These are phyloP conservation scores for Xylota sylvarum DNA, from an alignment of 2,888 invertebrate genomes.

Conservation along the genomic window DNA sequence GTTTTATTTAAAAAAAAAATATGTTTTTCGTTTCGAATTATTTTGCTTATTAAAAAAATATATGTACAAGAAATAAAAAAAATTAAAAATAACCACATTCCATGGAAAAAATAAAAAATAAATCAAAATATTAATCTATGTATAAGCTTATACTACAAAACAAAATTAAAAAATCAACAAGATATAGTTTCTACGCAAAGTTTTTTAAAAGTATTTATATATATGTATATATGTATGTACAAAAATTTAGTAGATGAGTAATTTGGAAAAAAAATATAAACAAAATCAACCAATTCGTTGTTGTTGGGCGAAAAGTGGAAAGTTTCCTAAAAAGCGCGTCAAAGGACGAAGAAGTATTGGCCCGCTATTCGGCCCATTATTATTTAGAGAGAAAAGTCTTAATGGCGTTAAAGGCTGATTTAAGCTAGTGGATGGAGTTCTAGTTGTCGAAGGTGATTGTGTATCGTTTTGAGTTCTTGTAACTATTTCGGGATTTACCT, in stretches of 20 bases:
- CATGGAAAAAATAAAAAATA: constrained; percentile 35
- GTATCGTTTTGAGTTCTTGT: constrained; percentile 49
- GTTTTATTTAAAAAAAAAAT: constrained; percentile 27
- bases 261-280: constrained; percentile 13
- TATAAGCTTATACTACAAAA: constrained; percentile 12
- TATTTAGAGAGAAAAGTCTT: constrained; percentile 55
- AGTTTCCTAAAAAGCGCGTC: constrained; percentile 65
- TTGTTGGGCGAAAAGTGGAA: constrained; percentile 62
- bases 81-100: constrained; percentile 39
- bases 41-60: not conserved
- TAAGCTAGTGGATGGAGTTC: constrained; percentile 55
- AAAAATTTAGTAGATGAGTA: constrained; percentile 19
- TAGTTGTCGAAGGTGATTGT: constrained; percentile 60
- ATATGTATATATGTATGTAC: constrained; percentile 13
- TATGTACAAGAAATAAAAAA: constrained; percentile 48
- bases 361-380: constrained; percentile 46
- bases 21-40: not conserved
- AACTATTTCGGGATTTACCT: constrained; percentile 69
- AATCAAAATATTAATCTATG: not conserved
- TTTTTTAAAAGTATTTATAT: not conserved
- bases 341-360: constrained; percentile 64
- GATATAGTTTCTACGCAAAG: not conserved
- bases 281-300: constrained; percentile 57
- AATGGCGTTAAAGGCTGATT: constrained; percentile 62
- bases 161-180: not conserved